phyloP scores from a whole-genome alignment of 2,113 vertebrate genomes.

The Beaufortia kweichowensis region DNA sequence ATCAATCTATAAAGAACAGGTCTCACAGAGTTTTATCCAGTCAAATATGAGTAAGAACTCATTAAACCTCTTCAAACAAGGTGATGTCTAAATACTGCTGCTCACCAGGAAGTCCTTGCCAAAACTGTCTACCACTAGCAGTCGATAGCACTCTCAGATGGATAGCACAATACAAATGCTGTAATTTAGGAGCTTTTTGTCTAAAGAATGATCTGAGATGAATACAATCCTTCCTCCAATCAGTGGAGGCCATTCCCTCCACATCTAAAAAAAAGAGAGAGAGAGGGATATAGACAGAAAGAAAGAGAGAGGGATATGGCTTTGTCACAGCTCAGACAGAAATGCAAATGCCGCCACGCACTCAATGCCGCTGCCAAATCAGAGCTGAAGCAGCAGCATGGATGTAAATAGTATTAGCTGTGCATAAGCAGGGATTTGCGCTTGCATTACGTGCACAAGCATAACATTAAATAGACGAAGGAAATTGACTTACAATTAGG shows the following conservation, averaged over 20 bases:
- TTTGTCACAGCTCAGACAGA: slow-evolving; percentile 32
- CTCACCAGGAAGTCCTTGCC: not conserved
- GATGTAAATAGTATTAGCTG: slow-evolving; percentile 51
- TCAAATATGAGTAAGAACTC: not conserved
- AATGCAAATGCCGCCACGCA: slow-evolving; percentile 39
- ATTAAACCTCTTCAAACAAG: slow-evolving; percentile 18
- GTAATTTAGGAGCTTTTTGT: not conserved
- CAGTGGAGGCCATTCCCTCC: not conserved
- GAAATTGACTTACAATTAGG: slow-evolving; percentile 54
- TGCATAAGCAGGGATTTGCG: slow-evolving; percentile 47
- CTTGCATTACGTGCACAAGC: slow-evolving; percentile 37
- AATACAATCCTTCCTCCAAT: slow-evolving; percentile 3
- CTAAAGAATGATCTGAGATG: not conserved
- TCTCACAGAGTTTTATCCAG: not conserved
- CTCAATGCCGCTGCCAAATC: slow-evolving; percentile 1
- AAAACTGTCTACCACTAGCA: slow-evolving; percentile 15
- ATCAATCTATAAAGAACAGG: too few relatives aligned
- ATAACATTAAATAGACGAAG: slow-evolving; percentile 47
- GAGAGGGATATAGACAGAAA: not conserved
- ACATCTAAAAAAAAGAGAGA: not conserved
- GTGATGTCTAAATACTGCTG: not conserved
- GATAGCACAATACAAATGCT: not conserved
- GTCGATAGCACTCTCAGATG: slow-evolving; percentile 15
- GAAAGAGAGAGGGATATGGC: not conserved
- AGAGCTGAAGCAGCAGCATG: slow-evolving; percentile 11